Percentiles rank a stretch among this genome's conserved stretches.
These are phyloP conservation scores for Nannoperca australis DNA, from an alignment of 2,797 vertebrate species.

Conservation along the genomic window DNA sequence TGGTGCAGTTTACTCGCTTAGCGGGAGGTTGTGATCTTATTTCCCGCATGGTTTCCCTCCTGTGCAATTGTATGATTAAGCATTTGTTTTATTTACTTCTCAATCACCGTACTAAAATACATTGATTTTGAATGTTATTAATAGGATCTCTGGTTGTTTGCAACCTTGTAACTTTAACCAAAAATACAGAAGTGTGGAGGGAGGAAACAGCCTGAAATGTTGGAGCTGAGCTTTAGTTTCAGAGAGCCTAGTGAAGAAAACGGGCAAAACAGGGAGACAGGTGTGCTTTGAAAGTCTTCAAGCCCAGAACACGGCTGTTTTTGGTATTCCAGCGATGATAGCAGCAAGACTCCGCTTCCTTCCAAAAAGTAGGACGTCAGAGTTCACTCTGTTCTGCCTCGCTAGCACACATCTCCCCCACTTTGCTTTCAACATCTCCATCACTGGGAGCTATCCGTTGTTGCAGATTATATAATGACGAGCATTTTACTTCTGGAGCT, in stretches of 20 bases:
- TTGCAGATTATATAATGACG: conserved; percentile 85
- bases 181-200: conserved; percentile 36
- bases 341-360: conserved; percentile 67
- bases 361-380: conserved; percentile 73
- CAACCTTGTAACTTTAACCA: conserved; percentile 50
- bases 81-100: conserved; percentile 22
- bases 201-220: conserved; percentile 58
- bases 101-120: neutral
- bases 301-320: conserved; percentile 65
- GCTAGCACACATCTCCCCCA: conserved; percentile 69
- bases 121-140: conserved; percentile 19
- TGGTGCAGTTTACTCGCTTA: conserved; percentile 66
- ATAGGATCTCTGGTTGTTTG: conserved; percentile 23
- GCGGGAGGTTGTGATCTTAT: conserved; percentile 73
- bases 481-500: conserved; percentile 78
- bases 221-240: conserved; percentile 57
- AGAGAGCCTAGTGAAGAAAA: conserved; percentile 47
- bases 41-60: conserved; percentile 35
- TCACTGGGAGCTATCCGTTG: conserved; percentile 77
- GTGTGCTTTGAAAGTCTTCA: conserved; percentile 72
- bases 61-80: conserved; percentile 43
- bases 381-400: conserved; percentile 74
- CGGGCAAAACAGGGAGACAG: conserved; percentile 54
- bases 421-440: conserved; percentile 77
- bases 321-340: conserved; percentile 68